Evolutionary conservation across 37 sponge, comb jelly and placozoan genomes (phyloP).

Genomic region (Bolinopsis microptera): DNA sequence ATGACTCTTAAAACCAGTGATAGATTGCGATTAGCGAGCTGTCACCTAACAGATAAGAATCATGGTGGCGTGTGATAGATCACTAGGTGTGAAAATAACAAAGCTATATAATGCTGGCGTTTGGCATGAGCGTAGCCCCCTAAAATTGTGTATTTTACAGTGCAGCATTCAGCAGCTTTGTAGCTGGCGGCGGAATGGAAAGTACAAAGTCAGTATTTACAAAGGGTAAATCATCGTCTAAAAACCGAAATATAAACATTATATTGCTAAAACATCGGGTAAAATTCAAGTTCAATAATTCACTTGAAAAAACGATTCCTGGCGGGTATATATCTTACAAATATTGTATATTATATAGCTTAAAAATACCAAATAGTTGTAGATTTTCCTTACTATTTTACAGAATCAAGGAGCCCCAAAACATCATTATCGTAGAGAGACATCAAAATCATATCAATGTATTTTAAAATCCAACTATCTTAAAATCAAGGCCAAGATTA

Average conservation of each 20-base stretch:
- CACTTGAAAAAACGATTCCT: background rate
- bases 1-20: background rate
- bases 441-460: background rate
- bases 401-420: background rate
- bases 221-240: constrained; percentile 41
- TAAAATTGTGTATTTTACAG: background rate
- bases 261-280: constrained; percentile 44
- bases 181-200: background rate
- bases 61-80: background rate
- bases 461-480: background rate
- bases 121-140: background rate
- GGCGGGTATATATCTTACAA: background rate
- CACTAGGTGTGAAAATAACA: background rate
- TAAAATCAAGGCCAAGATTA: background rate
- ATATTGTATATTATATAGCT: background rate
- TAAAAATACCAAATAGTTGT: background rate
- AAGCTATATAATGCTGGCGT: background rate
- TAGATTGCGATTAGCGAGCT: background rate
- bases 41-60: background rate
- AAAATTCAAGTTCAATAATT: background rate
- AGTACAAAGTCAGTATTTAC: constrained; percentile 35
- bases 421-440: background rate
- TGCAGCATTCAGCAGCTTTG: background rate
- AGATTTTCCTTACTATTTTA: background rate
- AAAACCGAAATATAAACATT: constrained; percentile 62